Evolutionary conservation across 2,113 vertebrate species (phyloP).

Genomic region (Proteles cristata): DNA sequence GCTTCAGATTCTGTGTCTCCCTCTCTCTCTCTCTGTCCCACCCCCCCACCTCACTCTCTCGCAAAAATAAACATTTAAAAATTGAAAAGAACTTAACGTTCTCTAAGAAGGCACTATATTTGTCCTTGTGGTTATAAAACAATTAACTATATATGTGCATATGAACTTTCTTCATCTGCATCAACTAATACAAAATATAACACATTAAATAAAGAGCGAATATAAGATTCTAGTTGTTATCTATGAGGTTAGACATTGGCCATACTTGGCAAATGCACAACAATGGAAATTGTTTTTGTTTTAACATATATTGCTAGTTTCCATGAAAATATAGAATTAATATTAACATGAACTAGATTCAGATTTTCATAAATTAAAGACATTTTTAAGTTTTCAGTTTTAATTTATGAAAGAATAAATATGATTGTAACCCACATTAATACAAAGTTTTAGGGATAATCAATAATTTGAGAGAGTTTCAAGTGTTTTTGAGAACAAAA

Average conservation of each 20-base stretch:
- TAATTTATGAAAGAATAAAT: neutral
- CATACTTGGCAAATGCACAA: neutral
- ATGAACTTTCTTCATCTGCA: neutral
- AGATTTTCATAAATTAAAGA: neutral
- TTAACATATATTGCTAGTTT: neutral
- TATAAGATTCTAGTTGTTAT: neutral
- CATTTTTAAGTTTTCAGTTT: neutral
- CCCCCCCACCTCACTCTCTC: too few relatives aligned
- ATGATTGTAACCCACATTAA: neutral
- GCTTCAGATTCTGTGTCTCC: too few relatives aligned
- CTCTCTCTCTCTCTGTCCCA: too few relatives aligned
- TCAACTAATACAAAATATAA: neutral
- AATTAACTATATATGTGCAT: neutral
- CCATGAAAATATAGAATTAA: neutral
- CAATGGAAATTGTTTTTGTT: neutral
- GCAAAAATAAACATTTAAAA: too few relatives aligned
- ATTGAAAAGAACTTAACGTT: neutral
- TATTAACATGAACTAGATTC: neutral
- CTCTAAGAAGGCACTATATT: neutral
- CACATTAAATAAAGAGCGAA: neutral
- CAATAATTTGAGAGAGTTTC: neutral
- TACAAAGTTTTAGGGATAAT: neutral
- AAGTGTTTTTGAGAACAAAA: neutral
- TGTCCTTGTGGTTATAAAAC: neutral
- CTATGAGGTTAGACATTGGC: neutral